Percentiles rank a stretch among this genome's conserved stretches.
Conservation (phyloP, 64 coral and sea anemone genomes). For the Pocillopora damicornis region DNA sequence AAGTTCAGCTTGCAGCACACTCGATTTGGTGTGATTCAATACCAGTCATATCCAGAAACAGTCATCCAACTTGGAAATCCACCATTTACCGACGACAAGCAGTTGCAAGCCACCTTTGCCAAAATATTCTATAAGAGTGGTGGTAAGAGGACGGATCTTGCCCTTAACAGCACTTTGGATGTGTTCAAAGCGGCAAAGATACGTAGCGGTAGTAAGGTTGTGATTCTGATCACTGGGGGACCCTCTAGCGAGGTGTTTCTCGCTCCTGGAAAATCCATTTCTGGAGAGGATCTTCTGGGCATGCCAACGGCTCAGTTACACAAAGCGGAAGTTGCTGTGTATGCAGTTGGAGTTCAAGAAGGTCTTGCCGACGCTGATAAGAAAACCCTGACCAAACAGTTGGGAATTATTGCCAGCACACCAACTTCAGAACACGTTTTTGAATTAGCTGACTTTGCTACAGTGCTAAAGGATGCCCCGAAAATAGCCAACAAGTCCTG, state of each 20-base stretch:
- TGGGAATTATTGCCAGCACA: constrained; percentile 33
- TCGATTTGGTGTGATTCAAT: constrained; percentile 80
- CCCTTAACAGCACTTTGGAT: constrained; percentile 57
- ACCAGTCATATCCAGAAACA: constrained; percentile 58
- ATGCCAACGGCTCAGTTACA: constrained; percentile 9
- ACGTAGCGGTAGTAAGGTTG: constrained; percentile 61
- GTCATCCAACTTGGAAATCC: constrained; percentile 27
- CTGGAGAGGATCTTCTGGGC: constrained; percentile 59
- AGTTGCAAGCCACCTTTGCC: constrained; percentile 25
- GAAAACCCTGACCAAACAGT: neutral
- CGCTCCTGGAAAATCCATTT: constrained; percentile 44
- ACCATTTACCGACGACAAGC: constrained; percentile 43
- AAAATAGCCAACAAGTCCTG: constrained; percentile 51
- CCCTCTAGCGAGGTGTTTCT: constrained; percentile 58
- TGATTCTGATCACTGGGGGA: constrained; percentile 59
- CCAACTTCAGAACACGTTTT: constrained; percentile 39
- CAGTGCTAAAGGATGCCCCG: neutral
- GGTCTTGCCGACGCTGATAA: constrained; percentile 19
- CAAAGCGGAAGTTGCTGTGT: constrained; percentile 31
- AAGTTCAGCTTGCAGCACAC: constrained; percentile 49
- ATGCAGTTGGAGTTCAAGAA: constrained; percentile 32
- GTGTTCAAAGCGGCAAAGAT: constrained; percentile 54
- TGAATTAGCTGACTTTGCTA: constrained; percentile 32
- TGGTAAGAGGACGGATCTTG: constrained; percentile 72
- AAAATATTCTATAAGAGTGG: constrained; percentile 74